Evolutionary conservation across 2,113 vertebrate species (phyloP), one percentile per base, ranked within the genome.

Genomic region (Tachycineta bicolor): DNA sequence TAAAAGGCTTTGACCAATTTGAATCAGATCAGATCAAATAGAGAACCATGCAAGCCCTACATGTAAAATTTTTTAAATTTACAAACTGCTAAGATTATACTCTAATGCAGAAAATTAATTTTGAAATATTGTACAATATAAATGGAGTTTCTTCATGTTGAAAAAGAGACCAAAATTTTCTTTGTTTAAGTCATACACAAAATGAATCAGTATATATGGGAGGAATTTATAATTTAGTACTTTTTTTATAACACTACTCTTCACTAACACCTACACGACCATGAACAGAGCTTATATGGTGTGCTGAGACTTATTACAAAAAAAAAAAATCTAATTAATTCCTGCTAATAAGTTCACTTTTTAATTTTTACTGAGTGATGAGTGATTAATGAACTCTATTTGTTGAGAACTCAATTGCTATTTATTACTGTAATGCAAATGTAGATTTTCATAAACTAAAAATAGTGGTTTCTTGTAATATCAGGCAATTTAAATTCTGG

Each of bases 161-260:
- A 76, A 92, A 88, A 88, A 76, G 49, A 75, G 43, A 80, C 31
- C 69, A 95, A 75, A 80, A 63, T 83, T 74, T 94, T 95, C 73
- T 91, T 87, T 69, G 31, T 56, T 63, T 50, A 96, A 89, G 91
- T 97, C 85, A 94, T 59, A 90, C 90, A 93, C 52, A 96, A 92
- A 97, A 55, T 97, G 97, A 97, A 96, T 98, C 96, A 97, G 49
- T 96, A 77, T 97, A 96, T 96, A 97, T 89, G 95, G 96, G 97
- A 97, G 92, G 96, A 97, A 98, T 98, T 97, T 83, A 88, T 97
- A 97, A 98, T 97, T 93, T 70, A 74, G 94, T 94, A 85, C 95
- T 92, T 96, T 97, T 97, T 97, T 97, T 97, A 90, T 97, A 96
- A 90, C 90, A 91, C 65, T 91, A 90, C 88, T 96, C 87, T 97